These are phyloP conservation scores for Brachyistius frenatus DNA, from an alignment of 2,113 vertebrate species.

Conservation along the genomic window DNA sequence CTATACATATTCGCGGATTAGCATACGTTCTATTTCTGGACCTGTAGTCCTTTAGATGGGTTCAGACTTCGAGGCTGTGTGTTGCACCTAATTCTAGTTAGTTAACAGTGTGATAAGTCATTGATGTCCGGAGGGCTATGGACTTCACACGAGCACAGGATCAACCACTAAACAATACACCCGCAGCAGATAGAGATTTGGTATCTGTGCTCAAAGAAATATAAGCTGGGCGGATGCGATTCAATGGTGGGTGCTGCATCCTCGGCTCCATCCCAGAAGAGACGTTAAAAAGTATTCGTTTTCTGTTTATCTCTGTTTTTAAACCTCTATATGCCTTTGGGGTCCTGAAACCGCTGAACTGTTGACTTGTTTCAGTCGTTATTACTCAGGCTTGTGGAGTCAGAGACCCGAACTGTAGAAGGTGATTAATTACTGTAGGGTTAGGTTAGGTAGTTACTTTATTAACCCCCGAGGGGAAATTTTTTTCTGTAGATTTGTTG, in stretches of 20 bases:
- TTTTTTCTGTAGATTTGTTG: too few species aligned
- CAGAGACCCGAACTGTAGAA: background rate
- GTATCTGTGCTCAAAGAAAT: slow-evolving; percentile 15
- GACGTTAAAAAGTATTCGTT: background rate
- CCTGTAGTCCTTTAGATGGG: slow-evolving; percentile 51
- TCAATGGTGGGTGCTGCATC: background rate
- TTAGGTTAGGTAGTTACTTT: too few species aligned
- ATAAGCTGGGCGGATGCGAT: background rate
- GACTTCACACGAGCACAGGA: background rate
- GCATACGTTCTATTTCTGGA: slow-evolving; percentile 72
- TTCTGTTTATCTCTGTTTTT: background rate
- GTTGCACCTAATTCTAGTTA: slow-evolving; percentile 59
- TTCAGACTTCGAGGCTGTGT: slow-evolving; percentile 61
- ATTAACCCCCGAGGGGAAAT: too few species aligned
- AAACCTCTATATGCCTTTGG: background rate
- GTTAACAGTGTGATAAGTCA: slow-evolving; percentile 64
- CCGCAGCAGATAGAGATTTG: slow-evolving; percentile 20
- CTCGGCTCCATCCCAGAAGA: background rate
- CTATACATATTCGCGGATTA: slow-evolving; percentile 73
- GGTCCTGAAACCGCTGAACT: background rate
- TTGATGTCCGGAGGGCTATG: background rate
- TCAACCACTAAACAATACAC: slow-evolving; percentile 12
- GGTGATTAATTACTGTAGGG: background rate
- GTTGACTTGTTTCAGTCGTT: background rate
- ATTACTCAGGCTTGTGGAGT: background rate